Conservation (phyloP, 1,140 invertebrate genomes). For the Chrysopa pallens region DNA sequence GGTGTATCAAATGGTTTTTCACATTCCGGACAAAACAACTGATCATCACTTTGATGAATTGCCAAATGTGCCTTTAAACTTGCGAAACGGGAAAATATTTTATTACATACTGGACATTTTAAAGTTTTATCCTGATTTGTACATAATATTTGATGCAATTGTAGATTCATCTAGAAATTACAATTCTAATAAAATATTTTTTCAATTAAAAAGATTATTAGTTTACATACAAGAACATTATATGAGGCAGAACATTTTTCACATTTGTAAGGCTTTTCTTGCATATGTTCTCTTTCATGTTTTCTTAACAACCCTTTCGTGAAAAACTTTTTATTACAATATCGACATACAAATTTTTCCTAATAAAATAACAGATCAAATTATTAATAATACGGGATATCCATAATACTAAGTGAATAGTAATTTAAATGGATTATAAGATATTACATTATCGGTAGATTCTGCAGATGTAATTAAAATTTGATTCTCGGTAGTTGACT, state of each 20-base stretch:
- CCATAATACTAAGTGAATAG: no score
- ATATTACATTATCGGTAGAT: no score
- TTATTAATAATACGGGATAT: not conserved
- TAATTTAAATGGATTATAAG: no score
- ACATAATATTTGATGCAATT: conserved; percentile 41
- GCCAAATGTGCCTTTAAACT: conserved; percentile 52
- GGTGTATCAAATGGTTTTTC: conserved; percentile 46
- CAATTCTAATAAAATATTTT: not conserved
- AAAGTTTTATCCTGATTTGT: conserved; percentile 23
- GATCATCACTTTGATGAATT: conserved; percentile 49
- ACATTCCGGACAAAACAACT: conserved; percentile 46
- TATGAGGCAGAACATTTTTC: conserved; percentile 37
- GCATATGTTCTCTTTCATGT: conserved; percentile 35
- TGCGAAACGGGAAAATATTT: conserved; percentile 43
- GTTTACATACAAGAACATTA: conserved; percentile 36
- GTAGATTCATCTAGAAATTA: conserved; percentile 29
- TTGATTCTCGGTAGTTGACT: no score
- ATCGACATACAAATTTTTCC: conserved; percentile 30
- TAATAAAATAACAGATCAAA: conserved; percentile 1
- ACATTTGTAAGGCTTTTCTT: conserved; percentile 44
- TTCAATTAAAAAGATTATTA: conserved; percentile 8
- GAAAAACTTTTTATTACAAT: conserved; percentile 33
- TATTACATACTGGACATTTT: conserved; percentile 44
- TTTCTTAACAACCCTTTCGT: conserved; percentile 30
- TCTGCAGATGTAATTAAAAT: no score